These are phyloP conservation scores for Nothura maculosa DNA, from an alignment of 2,797 vertebrate genomes.

Conservation along the genomic window DNA sequence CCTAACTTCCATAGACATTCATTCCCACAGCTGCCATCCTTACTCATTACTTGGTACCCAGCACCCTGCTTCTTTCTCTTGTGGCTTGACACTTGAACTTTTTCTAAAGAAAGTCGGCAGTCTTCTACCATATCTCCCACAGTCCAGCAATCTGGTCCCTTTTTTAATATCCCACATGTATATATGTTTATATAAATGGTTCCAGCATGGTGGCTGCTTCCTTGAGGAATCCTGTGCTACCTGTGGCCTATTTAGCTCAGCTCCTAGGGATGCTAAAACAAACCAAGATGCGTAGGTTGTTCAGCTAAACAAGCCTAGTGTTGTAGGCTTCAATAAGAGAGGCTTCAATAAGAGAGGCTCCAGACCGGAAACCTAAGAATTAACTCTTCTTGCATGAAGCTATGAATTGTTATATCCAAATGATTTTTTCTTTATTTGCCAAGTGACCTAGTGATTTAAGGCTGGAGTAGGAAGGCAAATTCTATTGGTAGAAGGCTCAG, in stretches of 20 bases:
- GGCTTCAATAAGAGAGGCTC: background rate
- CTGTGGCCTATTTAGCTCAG: background rate
- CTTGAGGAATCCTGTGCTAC: background rate
- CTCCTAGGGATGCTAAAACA: background rate
- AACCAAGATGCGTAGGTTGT: background rate
- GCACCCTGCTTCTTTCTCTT: background rate
- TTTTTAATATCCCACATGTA: background rate
- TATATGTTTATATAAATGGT: background rate
- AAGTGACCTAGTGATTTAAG: background rate
- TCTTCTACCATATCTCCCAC: background rate
- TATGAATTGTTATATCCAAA: background rate
- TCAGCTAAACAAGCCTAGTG: background rate
- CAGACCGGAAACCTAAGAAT: background rate
- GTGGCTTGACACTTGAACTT: background rate
- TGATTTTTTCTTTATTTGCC: background rate
- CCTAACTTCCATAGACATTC: background rate
- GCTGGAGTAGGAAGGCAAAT: background rate
- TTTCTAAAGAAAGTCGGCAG: background rate
- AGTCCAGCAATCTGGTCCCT: background rate
- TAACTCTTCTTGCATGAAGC: background rate
- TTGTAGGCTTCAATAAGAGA: background rate
- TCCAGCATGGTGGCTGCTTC: background rate
- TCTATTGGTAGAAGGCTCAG: background rate
- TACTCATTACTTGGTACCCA: background rate
- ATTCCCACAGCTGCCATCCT: background rate